These are phyloP conservation scores for Heliocidaris tuberculata DNA, from an alignment of 35 echinoderm and acorn worm species.

Conservation along the genomic window DNA sequence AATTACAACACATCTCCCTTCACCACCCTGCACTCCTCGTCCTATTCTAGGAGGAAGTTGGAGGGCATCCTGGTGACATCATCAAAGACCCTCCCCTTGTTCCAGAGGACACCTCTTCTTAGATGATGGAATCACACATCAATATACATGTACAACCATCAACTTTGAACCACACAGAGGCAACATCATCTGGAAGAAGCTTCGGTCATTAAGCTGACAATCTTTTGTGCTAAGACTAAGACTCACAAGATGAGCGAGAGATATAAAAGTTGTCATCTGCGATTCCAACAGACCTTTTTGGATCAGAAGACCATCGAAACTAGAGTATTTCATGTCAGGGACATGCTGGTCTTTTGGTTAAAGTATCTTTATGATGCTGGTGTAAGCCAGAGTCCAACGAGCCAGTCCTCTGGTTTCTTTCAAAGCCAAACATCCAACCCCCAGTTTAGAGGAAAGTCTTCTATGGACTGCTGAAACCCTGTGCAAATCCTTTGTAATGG, in stretches of 20 bases:
- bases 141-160: neutral
- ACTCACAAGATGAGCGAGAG: neutral
- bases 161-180: neutral
- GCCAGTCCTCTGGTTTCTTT: neutral
- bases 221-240: neutral
- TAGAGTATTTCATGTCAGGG: neutral
- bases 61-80: neutral
- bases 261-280: neutral
- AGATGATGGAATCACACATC: neutral
- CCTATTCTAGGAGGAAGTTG: neutral
- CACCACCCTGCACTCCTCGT: neutral
- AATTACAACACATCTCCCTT: neutral
- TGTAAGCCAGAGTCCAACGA: neutral
- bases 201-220: neutral
- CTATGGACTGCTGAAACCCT: too few relatives aligned
- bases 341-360: neutral
- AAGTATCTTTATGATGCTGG: neutral
- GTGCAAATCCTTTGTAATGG: too few relatives aligned
- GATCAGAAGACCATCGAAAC: neutral
- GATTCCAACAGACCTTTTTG: neutral
- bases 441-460: neutral
- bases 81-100: neutral
- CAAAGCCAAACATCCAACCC: neutral
- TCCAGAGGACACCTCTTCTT: neutral
- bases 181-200: neutral